Base-by-base conservation (phyloP, 2,797 vertebrate species). In the Hemibagrus guttatus region DNA sequence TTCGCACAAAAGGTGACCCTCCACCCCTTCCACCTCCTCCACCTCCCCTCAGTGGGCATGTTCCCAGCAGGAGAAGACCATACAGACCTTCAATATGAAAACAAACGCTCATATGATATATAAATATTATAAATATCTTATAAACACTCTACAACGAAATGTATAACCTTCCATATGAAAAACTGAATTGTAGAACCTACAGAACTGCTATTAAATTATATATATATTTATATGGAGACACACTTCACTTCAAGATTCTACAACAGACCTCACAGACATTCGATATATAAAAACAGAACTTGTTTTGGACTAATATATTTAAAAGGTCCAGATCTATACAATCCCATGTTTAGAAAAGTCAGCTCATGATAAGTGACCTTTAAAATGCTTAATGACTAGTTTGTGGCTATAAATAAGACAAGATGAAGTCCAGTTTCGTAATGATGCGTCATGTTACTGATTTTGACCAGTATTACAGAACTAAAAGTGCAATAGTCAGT, bases 1-100 rank as follows among this genome's bases (percentile, higher is more conserved):
- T 96, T 94, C 94, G 93, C 94, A 95, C 95, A 95, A 95, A 95
- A 96, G 95, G 94, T 96, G 93, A 94, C 93, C 94, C 94, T 31
- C 35, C 64, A 54, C 90, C 68, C 87, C 21, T 85, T 52, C 68
- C 82, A 31, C 12, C 68, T 46, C 31, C 21, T 83, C 31, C 66
- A 56, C 19, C 66, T 54, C 46, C 82, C 26, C 35, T 61, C 31
- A 59, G 17, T 61, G 16, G 42, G 16, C 58, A 61, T 49, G 56
- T 49, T 63, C 31, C n/a, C 58, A 84, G 56, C 83, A 76, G 2
- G 35, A 39, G 12, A 31, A 52, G 6, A 19, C 39, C 39, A 66
- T 11, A 16, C 0, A 81, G 59, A 12, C 39, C 7, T 63, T 46
- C 26, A 19, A 9, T 42, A 63, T 63, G 17, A n/a, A 49, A n/a